Evolutionary conservation across 2,797 vertebrate species (phyloP), one percentile per base, ranked within the genome.

Genomic region (Toxotes lorentzi): DNA sequence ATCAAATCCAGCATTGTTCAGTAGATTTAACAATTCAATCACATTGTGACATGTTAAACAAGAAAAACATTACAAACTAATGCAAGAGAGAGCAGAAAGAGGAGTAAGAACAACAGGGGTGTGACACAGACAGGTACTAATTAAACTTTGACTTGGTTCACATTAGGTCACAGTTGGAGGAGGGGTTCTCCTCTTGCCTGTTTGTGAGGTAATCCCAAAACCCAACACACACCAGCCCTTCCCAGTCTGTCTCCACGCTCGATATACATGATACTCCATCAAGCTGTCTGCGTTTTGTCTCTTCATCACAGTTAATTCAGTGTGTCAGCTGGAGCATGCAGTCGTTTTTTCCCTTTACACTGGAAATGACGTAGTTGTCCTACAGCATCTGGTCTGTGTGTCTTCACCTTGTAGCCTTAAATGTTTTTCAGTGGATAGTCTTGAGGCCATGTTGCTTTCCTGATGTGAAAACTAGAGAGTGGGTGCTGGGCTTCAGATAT

Each of bases 191-290:
- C 69, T 78, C 50, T 89, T 78, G 81, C 70, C 34, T 84, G 88
- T 81, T 72, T 78, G 81, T 89, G 85, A 95, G 84, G 89, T 94
- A 91, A 95, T 93, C 88, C 75, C 13, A 79, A 88, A 89, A 83
- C 79, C 75, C 70, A 90, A 86, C 89, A 86, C 72, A 70, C 63
- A 76, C 24, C 76, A 77, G 85, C 77, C 82, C 84, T 74, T 78
- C 88, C 78, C 78, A 80, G 80, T 89, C 84, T 82, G 79, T 86
- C 88, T 90, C 75, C 47, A 65, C 40, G 21, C 80, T 78, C 76
- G 53, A 70, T 84, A 81, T 32, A 82, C 73, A 88, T 47, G 76
- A 75, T 83, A 86, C 57, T 64, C 64, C 70, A 54, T 78, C 76
- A 2, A 74, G 72, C 82, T 69, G 48, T 79, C 73, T 83, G 73